Evolutionary conservation across 2,888 invertebrate genomes (phyloP), one percentile per base, ranked within the genome.

Genomic region (Eudasyphora cyanicolor): DNA sequence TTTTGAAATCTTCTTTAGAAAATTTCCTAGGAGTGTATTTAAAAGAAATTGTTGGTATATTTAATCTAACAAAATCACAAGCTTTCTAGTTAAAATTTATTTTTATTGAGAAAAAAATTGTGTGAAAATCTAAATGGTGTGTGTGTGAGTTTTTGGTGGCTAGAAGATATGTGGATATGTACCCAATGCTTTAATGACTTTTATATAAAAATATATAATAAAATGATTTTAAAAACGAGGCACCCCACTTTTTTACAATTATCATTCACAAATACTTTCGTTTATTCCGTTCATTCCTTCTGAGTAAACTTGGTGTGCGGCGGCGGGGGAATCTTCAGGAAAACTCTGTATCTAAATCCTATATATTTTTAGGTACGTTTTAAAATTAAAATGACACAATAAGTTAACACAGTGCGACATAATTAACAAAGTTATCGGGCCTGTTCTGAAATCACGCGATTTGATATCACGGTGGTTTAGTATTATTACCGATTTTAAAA

Each of bases 151-250:
- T 38, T 8, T 14, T 14, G 14, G 45, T 45, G 77, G 84, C 84
- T 79, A n/a, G n/a, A n/a, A n/a, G n/a, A n/a, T n/a, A n/a, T n/a
- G n/a, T 78, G 80, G 85, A 86, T 85, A 86, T 86, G 86, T 85
- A 82, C 70, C 76, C 70, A 77, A 73, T 81, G 64, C 76, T 79
- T 84, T 24, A 75, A 42, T n/a, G 32, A 8, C n/a, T 62, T 21
- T 64, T 75, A 54, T 57, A 70, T 32, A n/a, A 2, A 38, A 38
- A 38, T 8, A 38, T 12, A 51, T 29, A 62, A 62, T 29, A 76
- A 60, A 35, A 60, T 35, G 60, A 32, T 45, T 45, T 45, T 60
- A 60, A 60, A 74, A 73, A 45, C 38, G 74, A n/a, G n/a, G n/a
- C 21, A 21, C 14, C 29, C 12, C n/a, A 0, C 38, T 10, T 32